These are phyloP conservation scores for Vanessa cardui DNA, from an alignment of 2,888 invertebrate species.

Conservation along the genomic window DNA sequence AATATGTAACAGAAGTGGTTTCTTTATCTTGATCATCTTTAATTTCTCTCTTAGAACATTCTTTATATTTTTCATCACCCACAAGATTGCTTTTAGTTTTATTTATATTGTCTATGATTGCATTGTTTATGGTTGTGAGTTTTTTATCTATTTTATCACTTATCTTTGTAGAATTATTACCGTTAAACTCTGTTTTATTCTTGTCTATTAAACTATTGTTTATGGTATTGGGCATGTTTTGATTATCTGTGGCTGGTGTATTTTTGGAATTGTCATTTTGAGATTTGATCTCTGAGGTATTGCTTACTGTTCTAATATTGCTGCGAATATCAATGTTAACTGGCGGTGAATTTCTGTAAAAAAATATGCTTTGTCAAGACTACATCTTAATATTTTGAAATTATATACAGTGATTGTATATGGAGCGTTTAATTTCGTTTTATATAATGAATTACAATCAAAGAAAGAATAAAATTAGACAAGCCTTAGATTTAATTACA, in stretches of 20 bases:
- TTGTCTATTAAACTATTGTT: neutral
- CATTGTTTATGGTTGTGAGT: too few relatives aligned
- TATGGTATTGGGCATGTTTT: neutral
- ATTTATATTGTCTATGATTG: too few relatives aligned
- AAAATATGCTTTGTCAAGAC: neutral
- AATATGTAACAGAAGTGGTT: too few relatives aligned
- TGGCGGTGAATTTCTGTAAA: neutral
- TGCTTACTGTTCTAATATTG: neutral
- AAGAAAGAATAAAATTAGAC: too few relatives aligned
- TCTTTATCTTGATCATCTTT: too few relatives aligned
- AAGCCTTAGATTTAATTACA: too few relatives aligned
- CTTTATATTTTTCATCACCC: too few relatives aligned
- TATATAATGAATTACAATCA: too few relatives aligned
- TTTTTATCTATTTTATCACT: too few relatives aligned
- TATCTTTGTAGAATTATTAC: neutral
- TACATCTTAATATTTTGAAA: too few relatives aligned
- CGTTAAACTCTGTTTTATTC: neutral
- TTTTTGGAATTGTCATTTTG: neutral
- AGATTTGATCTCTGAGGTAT: neutral
- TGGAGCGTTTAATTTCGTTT: neutral
- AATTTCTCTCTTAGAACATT: too few relatives aligned
- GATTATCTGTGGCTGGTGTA: neutral
- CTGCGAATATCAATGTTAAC: neutral
- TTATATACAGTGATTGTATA: neutral
- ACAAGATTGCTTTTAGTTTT: too few relatives aligned